Evolutionary conservation across 2,113 vertebrate genomes (phyloP), one percentile per base, ranked within the genome.

Genomic region (Centrocercus urophasianus): DNA sequence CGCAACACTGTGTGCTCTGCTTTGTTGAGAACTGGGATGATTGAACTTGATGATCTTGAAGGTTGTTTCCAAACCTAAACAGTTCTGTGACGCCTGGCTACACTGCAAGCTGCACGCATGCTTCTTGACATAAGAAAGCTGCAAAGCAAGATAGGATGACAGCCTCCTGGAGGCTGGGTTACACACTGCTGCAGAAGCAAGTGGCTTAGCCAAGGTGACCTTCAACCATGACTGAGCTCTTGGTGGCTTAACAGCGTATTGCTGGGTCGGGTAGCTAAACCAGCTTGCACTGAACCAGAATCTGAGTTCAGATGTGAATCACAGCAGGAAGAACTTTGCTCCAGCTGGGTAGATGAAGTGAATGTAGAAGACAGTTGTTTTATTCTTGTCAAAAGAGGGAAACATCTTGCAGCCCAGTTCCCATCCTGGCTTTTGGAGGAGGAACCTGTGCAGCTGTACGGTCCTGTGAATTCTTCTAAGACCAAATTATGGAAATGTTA

Each of bases 1-100:
- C 7, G 0, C 40, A 38, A 3, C n/a, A 13, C 38, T 28, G 7
- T 40, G 4, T 19, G 16, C 24, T 71, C 32, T 30, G 0, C 43
- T 83, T 34, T 79, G 27, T 16, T 52, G 24, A 15, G 32, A 57
- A 34, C 25, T 1, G 36, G 56, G 30, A 32, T 19, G 30, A 32
- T 57, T 57, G 17, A 6, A 32, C 54, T 11, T 57, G 54, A 32
- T 32, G 54, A 32, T 57, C 56, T 19, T 57, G 17, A 57, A 57
- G 56, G 7, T 57, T 57, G 17, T 32, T 30, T 54, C 56, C 30
- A 18, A 19, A 57, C 56, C 56, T 32, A 19, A 32, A 57, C 13
- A 32, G 18, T 57, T 32, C 30, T 32, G 17, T 36, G 34, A 8
- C n/a, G 38, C 38, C 56, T 71, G 34, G 20, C 34, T 79, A 13